These are phyloP conservation scores for Clistopyga incitator DNA, from an alignment of 2,888 invertebrate genomes.

Conservation along the genomic window DNA sequence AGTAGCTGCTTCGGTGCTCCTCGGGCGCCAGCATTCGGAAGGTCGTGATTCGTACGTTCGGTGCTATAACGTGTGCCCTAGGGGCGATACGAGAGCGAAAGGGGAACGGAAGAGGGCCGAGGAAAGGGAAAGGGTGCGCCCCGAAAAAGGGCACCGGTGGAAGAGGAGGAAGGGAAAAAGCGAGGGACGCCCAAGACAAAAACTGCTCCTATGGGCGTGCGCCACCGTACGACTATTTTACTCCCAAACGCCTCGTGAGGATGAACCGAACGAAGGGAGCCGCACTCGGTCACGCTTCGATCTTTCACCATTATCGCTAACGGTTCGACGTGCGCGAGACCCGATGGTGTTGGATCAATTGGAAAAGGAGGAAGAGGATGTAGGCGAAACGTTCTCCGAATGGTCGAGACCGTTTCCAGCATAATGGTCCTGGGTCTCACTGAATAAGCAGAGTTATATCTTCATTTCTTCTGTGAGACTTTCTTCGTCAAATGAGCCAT, in stretches of 20 bases:
- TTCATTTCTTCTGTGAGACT: not conserved
- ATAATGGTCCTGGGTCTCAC: constrained; percentile 37
- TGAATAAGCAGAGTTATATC: constrained; percentile 51
- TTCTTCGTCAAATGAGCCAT: too few relatives aligned
- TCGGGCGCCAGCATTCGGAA: constrained; percentile 52
- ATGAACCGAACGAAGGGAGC: not conserved
- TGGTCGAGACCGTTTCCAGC: constrained; percentile 32
- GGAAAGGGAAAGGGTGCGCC: constrained; percentile 10
- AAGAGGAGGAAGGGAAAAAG: constrained; percentile 25
- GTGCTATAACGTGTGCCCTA: constrained; percentile 28
- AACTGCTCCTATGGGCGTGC: constrained; percentile 26
- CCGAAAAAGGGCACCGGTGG: constrained; percentile 7
- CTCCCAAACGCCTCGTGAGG: not conserved
- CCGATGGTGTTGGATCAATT: constrained; percentile 51
- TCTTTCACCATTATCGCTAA: constrained; percentile 50
- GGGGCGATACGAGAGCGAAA: constrained; percentile 34
- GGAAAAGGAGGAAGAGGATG: constrained; percentile 43
- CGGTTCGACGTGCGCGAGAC: constrained; percentile 56
- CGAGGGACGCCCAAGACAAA: constrained; percentile 46
- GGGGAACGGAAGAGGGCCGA: constrained; percentile 5
- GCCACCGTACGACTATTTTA: constrained; percentile 43
- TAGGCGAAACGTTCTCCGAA: constrained; percentile 43
- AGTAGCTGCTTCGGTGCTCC: constrained; percentile 42
- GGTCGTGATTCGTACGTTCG: constrained; percentile 47
- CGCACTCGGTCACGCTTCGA: constrained; percentile 27